A percentile compares a stretch with the other conserved stretches of the same genome.
Conservation (phyloP, 2,888 invertebrate species). For the Linnaemya vulpina region DNA sequence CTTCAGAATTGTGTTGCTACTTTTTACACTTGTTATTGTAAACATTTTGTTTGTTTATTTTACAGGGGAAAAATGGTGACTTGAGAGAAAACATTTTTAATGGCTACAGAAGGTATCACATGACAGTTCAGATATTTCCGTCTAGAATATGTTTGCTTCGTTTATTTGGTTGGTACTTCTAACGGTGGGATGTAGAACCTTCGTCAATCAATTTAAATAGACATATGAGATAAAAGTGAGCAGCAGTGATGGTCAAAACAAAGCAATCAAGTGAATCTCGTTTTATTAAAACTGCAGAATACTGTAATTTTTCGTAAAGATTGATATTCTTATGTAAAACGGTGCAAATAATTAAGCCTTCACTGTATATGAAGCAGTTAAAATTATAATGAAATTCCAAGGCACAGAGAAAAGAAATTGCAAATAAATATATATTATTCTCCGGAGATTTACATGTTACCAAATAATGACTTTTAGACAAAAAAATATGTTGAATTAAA, state of each 20-base stretch:
- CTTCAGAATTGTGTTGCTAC: not conserved
- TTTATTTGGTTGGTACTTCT: not conserved
- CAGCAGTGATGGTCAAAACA: not conserved
- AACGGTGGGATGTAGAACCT: not conserved
- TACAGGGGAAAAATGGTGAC: not conserved
- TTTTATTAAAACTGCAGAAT: too few species aligned
- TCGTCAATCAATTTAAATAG: conserved; percentile 24
- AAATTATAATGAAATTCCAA: not conserved
- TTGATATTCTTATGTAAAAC: not conserved
- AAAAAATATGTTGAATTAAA: conserved; percentile 12
- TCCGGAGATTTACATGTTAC: not conserved
- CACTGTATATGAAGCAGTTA: conserved; percentile 11
- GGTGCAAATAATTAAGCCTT: not conserved
- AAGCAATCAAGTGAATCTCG: not conserved
- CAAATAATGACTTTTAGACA: conserved; percentile 3
- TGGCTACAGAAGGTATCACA: not conserved
- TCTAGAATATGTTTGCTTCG: not conserved
- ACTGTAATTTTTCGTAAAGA: too few species aligned
- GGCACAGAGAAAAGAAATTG: not conserved
- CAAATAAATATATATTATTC: conserved; percentile 1
- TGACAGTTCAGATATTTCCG: conserved; percentile 1
- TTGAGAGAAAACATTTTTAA: not conserved
- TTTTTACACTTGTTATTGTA: not conserved
- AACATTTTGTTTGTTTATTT: not conserved
- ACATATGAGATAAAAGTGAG: not conserved